Evolutionary conservation across 1,140 invertebrate genomes (phyloP).

Genomic region (Danaus melanippus): DNA sequence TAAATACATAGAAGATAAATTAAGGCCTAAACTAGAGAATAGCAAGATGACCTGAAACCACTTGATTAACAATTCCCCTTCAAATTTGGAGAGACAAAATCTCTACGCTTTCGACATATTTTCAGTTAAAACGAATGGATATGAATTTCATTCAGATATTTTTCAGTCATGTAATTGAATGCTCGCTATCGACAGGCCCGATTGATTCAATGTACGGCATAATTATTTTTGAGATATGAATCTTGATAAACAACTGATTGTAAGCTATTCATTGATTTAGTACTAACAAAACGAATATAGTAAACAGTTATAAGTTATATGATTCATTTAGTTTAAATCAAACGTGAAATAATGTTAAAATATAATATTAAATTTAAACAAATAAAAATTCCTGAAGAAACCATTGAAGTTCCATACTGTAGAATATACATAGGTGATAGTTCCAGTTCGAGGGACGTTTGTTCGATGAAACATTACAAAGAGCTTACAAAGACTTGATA

Average conservation of each 20-base stretch:
- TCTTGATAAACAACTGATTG: too few species aligned
- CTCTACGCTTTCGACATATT: conserved; percentile 16
- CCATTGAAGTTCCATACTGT: not conserved
- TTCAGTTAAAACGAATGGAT: conserved; percentile 16
- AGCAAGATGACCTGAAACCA: too few species aligned
- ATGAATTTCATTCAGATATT: conserved; percentile 14
- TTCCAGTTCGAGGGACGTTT: conserved; percentile 10
- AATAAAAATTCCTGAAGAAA: conserved; percentile 4
- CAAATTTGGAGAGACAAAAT: conserved; percentile 4
- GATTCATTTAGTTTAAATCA: too few species aligned
- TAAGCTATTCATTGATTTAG: too few species aligned
- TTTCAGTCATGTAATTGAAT: conserved; percentile 18
- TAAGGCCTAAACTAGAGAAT: too few species aligned
- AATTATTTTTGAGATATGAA: too few species aligned
- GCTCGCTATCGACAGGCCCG: not conserved
- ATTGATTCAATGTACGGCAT: not conserved
- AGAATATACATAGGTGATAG: conserved; percentile 18
- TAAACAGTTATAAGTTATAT: too few species aligned
- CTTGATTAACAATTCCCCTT: conserved; percentile 17
- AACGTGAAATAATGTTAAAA: too few species aligned
- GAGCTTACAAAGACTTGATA: conserved; percentile 28
- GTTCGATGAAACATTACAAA: conserved; percentile 28
- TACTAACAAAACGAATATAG: too few species aligned
- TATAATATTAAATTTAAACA: too few species aligned
- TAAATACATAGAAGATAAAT: too few species aligned